Base-by-base conservation (phyloP, 2,797 vertebrate species). In the Cryptoblepharus egeriae region DNA sequence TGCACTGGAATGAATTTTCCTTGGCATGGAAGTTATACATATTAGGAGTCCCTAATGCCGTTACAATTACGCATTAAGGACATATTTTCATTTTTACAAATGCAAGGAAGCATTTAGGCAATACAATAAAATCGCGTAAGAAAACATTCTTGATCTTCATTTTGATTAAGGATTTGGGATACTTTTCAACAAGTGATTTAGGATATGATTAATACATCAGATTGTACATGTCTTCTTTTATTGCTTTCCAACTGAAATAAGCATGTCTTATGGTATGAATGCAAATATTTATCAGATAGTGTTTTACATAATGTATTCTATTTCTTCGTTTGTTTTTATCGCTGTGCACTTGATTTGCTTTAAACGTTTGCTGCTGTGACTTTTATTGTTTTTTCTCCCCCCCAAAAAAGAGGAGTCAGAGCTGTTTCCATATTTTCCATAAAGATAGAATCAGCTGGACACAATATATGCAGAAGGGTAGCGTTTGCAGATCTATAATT, bases 101-200 rank as follows among this genome's bases (percentile, higher is more conserved):
- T 92, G 77, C 92, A 88, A 92, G 92, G 88, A 93, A 92, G 85
- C 88, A 94, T 92, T 92, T 90, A 89, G 88, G 89, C 85, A 80
- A 49, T 84, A 82, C 89, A 90, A 85, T 86, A 89, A 90, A 92
- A 93, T 37, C 60, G 85, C 63, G 88, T 85, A 89, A 87, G 81
- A 87, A 89, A 67, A 69, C 86, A 86, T 84, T 80, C 82, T 92
- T 89, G 79, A 81, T 93, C 86, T 91, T 90, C 85, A 85, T 90
- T 89, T 89, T 92, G 79, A 79, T 72, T 45, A 87, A 81, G 57
- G 91, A 58, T 60, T 81, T 49, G 55, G 32, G 87, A 73, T 85
- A 88, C 80, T 81, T 84, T 88, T 69, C 18, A 90, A 65, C 55
- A n/a, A 82, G 60, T 86, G 63, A 45, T 90, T 92, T 89, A 83